Conservation (phyloP, 1,140 invertebrate genomes). For the Apis florea region DNA sequence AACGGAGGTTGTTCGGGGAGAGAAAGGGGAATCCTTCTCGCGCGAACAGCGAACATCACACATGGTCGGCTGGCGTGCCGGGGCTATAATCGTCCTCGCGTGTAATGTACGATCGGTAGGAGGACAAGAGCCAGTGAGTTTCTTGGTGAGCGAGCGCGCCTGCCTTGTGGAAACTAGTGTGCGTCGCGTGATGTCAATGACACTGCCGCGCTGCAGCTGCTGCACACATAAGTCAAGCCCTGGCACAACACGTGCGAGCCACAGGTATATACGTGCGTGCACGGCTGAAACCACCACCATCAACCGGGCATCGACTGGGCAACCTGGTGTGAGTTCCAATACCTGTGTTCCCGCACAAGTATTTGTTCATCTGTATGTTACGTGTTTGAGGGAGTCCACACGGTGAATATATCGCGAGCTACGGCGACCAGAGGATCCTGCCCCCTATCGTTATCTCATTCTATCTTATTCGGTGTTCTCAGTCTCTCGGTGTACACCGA, state of each 20-base stretch:
- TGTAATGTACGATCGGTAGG: constrained; percentile 74
- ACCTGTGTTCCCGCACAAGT: constrained; percentile 12
- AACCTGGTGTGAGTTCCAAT: constrained; percentile 28
- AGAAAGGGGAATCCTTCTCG: constrained; percentile 49
- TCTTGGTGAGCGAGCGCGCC: constrained; percentile 60
- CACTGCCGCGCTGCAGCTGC: constrained; percentile 74
- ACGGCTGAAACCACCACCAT: constrained; percentile 20
- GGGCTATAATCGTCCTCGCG: constrained; percentile 74
- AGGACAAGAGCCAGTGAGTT: constrained; percentile 65
- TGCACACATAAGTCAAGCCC: constrained; percentile 72
- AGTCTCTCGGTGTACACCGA: constrained; percentile 40
- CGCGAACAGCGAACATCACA: constrained; percentile 63
- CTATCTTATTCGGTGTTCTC: background rate
- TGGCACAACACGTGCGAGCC: constrained; percentile 63
- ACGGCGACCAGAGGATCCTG: constrained; percentile 5
- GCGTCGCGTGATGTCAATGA: constrained; percentile 76
- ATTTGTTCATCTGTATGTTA: constrained; percentile 51
- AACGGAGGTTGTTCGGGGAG: constrained; percentile 10
- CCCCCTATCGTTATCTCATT: constrained; percentile 4
- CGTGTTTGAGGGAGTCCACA: constrained; percentile 18
- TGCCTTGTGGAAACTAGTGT: constrained; percentile 69
- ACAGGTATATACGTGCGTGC: constrained; percentile 49
- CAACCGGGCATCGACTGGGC: background rate
- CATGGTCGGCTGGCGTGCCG: constrained; percentile 62
- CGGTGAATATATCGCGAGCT: constrained; percentile 31